These are phyloP conservation scores for Cepaea nemoralis DNA, from an alignment of 1,140 invertebrate species.

Conservation along the genomic window DNA sequence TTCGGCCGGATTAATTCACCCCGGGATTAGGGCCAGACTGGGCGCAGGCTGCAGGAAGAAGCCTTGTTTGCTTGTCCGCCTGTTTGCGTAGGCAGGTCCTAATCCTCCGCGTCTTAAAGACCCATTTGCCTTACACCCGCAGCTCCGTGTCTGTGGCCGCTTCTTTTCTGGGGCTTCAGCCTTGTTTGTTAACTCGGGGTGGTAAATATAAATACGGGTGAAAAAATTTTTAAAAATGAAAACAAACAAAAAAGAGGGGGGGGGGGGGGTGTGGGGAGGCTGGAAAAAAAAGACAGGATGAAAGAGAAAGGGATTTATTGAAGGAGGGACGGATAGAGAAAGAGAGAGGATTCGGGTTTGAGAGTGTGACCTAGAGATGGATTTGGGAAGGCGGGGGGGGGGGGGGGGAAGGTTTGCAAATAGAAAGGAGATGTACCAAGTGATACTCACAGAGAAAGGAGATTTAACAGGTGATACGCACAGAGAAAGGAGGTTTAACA, in stretches of 20 bases:
- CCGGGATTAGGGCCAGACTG: background rate
- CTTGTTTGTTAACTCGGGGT: background rate
- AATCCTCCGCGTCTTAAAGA: constrained; percentile 4
- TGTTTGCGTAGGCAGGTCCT: constrained; percentile 9
- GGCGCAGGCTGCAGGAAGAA: background rate
- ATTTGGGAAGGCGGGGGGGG: background rate
- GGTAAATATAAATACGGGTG: background rate
- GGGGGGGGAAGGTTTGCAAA: too few relatives aligned
- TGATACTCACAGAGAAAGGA: too few relatives aligned
- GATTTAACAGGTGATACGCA: too few relatives aligned
- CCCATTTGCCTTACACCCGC: constrained; percentile 23
- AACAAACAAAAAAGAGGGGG: background rate
- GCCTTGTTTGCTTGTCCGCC: constrained; percentile 8
- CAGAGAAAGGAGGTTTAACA: too few relatives aligned
- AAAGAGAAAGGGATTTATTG: too few relatives aligned
- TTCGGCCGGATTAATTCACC: constrained; percentile 16
- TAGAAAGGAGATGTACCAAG: too few relatives aligned
- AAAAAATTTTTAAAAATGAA: too few relatives aligned
- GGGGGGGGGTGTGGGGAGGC: background rate
- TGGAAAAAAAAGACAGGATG: too few relatives aligned
- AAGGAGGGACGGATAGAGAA: too few relatives aligned
- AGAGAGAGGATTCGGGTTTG: too few relatives aligned
- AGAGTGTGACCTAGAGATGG: too few relatives aligned
- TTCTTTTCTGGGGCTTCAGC: background rate
- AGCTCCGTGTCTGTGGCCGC: background rate